These are phyloP conservation scores for Spisula subtruncata DNA, from an alignment of 2,888 invertebrate species.

Conservation along the genomic window DNA sequence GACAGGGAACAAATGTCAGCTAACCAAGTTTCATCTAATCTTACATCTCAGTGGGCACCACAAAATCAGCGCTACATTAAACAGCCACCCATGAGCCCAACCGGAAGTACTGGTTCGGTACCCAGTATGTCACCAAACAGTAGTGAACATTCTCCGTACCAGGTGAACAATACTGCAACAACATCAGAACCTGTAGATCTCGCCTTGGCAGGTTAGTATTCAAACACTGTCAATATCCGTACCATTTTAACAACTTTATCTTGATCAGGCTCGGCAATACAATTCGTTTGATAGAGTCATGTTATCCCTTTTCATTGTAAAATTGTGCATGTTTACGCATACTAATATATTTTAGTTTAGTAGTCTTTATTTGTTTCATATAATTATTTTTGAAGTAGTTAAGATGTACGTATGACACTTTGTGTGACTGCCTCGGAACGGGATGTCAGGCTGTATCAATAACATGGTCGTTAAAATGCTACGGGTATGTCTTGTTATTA, in stretches of 20 bases:
- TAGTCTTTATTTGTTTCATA: too few relatives aligned
- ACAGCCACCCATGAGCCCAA: conserved; percentile 84
- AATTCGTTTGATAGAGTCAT: too few relatives aligned
- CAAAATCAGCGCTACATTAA: conserved; percentile 77
- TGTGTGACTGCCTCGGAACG: too few relatives aligned
- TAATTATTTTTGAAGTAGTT: too few relatives aligned
- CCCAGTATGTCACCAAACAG: conserved; percentile 85
- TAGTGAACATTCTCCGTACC: conserved; percentile 82
- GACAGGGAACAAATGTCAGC: conserved; percentile 76
- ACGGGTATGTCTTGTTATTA: too few relatives aligned
- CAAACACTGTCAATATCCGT: not conserved
- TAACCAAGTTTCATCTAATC: conserved; percentile 58
- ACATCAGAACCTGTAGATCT: conserved; percentile 83
- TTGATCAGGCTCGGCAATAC: too few relatives aligned
- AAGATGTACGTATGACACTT: too few relatives aligned
- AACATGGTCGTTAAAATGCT: too few relatives aligned
- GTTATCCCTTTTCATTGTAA: too few relatives aligned
- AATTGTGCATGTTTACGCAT: too few relatives aligned
- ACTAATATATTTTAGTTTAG: too few relatives aligned
- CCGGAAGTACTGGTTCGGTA: conserved; percentile 85
- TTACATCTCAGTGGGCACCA: conserved; percentile 70
- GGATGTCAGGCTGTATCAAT: too few relatives aligned
- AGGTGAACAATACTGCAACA: conserved; percentile 66
- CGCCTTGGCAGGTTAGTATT: conserved; percentile 80
- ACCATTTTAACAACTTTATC: not conserved